Conservation (phyloP, 2,113 vertebrate genomes). For the Xenus cinereus region DNA sequence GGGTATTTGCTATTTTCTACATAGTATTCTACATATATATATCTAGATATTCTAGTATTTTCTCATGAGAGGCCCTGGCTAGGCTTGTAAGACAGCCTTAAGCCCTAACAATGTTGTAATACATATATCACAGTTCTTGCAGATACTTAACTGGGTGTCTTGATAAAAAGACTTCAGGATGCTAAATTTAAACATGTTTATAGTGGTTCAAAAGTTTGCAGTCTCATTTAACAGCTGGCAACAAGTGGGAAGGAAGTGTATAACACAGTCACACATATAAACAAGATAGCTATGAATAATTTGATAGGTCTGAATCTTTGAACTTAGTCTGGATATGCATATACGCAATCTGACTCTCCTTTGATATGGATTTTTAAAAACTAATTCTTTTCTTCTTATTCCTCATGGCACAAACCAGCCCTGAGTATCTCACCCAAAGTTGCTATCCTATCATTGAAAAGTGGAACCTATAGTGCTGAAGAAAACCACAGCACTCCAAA, state of each 20-base stretch:
- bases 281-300: neutral
- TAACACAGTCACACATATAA: neutral
- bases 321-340: neutral
- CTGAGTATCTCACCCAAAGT: neutral
- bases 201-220: neutral
- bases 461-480: neutral
- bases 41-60: neutral
- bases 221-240: neutral
- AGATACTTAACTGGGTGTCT: neutral
- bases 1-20: neutral
- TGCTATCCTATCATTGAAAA: neutral
- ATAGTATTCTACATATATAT: too few relatives aligned
- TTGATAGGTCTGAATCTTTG: neutral
- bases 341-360: neutral
- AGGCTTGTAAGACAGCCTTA: neutral
- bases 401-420: neutral
- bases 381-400: neutral
- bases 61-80: neutral
- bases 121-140: neutral
- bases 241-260: neutral
- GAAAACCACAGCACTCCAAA: neutral
- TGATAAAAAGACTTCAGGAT: neutral
- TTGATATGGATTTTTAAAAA: neutral
- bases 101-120: neutral
- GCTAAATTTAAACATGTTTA: neutral